phyloP scores from a whole-genome alignment of 2,888 invertebrate genomes.

The Nymphalis polychloros region DNA sequence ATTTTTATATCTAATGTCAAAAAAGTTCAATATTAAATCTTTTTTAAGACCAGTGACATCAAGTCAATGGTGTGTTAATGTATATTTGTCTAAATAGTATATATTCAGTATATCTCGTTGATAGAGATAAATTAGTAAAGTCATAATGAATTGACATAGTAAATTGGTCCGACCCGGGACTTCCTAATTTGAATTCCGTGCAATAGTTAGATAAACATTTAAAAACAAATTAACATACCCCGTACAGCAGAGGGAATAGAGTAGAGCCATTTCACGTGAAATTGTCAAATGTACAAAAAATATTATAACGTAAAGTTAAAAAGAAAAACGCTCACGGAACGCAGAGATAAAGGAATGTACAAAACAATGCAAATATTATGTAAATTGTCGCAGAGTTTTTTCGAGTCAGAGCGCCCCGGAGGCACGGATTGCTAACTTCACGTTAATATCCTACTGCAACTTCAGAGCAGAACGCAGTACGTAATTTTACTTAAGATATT shows the following conservation, averaged over 20 bases:
- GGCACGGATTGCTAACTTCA: conserved; percentile 34
- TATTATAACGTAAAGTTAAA: neutral
- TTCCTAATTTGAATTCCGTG: too few relatives aligned
- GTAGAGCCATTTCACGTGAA: conserved; percentile 4
- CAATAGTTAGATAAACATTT: neutral
- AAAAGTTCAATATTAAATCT: too few relatives aligned
- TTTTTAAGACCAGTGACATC: too few relatives aligned
- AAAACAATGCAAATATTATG: conserved; percentile 63
- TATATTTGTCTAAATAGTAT: too few relatives aligned
- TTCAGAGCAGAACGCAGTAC: conserved; percentile 10
- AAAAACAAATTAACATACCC: neutral
- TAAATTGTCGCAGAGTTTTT: conserved; percentile 50
- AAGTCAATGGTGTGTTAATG: neutral
- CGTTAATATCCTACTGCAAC: conserved; percentile 25
- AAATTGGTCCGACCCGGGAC: too few relatives aligned
- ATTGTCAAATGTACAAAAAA: conserved; percentile 13
- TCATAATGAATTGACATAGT: too few relatives aligned
- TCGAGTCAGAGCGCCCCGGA: conserved; percentile 16
- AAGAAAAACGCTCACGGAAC: conserved; percentile 25
- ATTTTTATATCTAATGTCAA: too few relatives aligned
- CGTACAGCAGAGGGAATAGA: neutral
- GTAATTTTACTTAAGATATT: conserved; percentile 29
- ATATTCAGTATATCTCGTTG: too few relatives aligned
- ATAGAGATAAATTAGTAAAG: too few relatives aligned
- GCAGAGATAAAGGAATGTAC: conserved; percentile 31